These are phyloP conservation scores for Ondatra zibethicus DNA, from an alignment of 2,113 vertebrate species.

Conservation along the genomic window DNA sequence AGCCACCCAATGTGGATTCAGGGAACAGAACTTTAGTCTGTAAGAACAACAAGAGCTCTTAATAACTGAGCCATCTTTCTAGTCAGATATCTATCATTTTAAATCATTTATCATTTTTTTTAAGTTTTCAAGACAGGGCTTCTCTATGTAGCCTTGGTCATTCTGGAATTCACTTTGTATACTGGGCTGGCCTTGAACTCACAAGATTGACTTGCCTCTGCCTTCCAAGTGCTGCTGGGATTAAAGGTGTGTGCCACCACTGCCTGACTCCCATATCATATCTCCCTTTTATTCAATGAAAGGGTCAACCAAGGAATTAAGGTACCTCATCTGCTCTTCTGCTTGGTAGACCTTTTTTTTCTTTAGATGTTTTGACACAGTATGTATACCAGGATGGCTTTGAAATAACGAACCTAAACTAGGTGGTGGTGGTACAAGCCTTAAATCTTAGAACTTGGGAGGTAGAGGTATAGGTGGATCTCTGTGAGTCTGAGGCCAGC, in stretches of 20 bases:
- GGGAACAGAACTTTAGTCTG: not conserved
- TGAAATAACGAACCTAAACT: not conserved
- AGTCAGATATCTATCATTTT: not conserved
- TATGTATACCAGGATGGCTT: not conserved
- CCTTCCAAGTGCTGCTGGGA: not conserved
- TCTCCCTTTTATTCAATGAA: constrained; percentile 55
- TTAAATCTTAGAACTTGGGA: not conserved
- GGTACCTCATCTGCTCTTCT: not conserved
- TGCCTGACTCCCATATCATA: not conserved
- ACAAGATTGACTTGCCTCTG: not conserved
- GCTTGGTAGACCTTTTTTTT: not conserved
- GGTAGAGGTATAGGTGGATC: not conserved
- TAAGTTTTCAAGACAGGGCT: not conserved
- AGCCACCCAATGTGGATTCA: not conserved
- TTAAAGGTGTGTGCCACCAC: not conserved
- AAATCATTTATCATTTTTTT: not conserved
- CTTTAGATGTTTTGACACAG: not conserved
- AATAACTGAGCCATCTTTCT: not conserved
- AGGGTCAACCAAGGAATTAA: constrained; percentile 15
- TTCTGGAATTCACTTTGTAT: not conserved
- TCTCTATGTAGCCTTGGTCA: not conserved
- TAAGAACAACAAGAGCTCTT: not conserved
- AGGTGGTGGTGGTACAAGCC: not conserved
- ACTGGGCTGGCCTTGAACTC: not conserved
- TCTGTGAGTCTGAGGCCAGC: not conserved